Evolutionary conservation across 1,140 invertebrate species (phyloP).

Genomic region (Protaetia brevitarsis): DNA sequence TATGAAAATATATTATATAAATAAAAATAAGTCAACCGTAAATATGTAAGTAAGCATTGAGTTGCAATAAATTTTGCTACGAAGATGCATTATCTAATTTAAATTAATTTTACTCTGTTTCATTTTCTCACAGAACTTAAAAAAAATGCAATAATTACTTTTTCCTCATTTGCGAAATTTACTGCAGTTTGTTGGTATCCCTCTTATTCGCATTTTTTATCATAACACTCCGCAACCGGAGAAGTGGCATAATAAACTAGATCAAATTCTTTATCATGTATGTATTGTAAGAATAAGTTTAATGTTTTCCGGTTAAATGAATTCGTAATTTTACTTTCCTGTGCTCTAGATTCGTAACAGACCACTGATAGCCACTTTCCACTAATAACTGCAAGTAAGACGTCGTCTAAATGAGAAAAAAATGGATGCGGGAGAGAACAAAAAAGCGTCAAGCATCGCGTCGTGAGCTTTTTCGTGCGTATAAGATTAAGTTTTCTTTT

Average conservation of each 20-base stretch:
- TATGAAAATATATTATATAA: no score
- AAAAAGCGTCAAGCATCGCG: background rate
- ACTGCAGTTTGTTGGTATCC: no score
- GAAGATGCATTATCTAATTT: no score
- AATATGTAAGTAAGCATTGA: no score
- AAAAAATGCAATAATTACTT: no score
- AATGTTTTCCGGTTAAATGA: background rate
- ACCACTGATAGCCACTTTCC: background rate
- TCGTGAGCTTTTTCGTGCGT: background rate
- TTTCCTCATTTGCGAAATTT: no score
- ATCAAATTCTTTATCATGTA: background rate
- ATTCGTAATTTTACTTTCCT: constrained; percentile 5
- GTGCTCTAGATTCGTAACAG: background rate
- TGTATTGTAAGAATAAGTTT: background rate
- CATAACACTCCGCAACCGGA: no score
- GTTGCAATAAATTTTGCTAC: no score
- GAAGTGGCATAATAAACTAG: background rate
- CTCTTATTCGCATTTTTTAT: no score
- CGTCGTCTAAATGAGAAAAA: background rate
- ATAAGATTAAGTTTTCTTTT: background rate
- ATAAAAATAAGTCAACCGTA: no score
- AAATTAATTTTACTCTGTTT: no score
- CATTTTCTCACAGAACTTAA: no score
- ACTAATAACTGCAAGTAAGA: background rate
- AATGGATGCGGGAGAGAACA: background rate